Base-by-base conservation (phyloP, 2,888 invertebrate species). In the Seira sanloemensis region DNA sequence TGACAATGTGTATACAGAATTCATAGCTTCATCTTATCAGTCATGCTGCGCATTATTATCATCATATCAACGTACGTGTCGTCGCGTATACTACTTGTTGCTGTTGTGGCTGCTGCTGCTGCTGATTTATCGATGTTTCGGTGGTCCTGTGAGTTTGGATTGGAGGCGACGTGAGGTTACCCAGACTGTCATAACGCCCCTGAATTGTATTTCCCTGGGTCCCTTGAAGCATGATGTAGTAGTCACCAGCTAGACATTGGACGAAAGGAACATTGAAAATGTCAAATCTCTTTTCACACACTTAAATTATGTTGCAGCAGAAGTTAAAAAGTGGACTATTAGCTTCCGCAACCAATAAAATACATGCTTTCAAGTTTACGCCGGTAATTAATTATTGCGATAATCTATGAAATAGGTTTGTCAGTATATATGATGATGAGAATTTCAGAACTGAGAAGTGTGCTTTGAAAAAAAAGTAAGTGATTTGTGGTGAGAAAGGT, bases 201-300 rank as follows among this genome's bases (percentile, higher is more conserved):
- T 78, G 79, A 25, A 84, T 84, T 19, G 87, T 84, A 72, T 84
- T 80, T 78, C 84, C 84, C 37, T 87, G 87, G 84, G 86, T 79
- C 66, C 86, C 85, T 75, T 87, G 87, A 19, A 87, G 86, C 87
- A 87, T 87, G 62, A 87, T 87, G 84, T 87, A 87, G 68, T 87
- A 87, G 77, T 87, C 87, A 78, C 87, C 86, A 54, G 80, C 84
- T 85, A n/a, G 19, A 68, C n/a, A n/a, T n/a, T n/a, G n/a, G n/a
- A n/a, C n/a, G n/a, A 25, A 50, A 72, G 46, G 7, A n/a, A 23
- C 18, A 21, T 66, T 66, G 16, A 37, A 21, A 68, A 21, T 7
- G 24, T 7, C 5, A 68, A 25, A 68, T 46, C 5, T 46, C 7
- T 46, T 9, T 9, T 46, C 46, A 46, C 12, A 46, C 12, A 46